Conservation (phyloP, 2,113 vertebrate species). For the Cottus gobio region DNA sequence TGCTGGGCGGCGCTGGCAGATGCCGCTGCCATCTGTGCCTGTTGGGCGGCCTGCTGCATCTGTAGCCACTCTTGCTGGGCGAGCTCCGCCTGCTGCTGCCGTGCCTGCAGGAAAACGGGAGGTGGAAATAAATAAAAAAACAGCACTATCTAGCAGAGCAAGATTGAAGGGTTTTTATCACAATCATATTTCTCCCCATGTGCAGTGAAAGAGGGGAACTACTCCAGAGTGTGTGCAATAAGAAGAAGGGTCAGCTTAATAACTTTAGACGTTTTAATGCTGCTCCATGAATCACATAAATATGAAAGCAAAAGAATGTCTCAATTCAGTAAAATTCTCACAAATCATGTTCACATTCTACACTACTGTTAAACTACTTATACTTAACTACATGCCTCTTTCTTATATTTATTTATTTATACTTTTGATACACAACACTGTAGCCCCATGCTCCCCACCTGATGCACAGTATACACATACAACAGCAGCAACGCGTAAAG, state of each 20-base stretch:
- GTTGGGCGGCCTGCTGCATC: slow-evolving; percentile 98
- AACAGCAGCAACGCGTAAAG: neutral
- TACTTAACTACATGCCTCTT: no score
- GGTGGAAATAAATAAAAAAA: neutral
- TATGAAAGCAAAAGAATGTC: neutral
- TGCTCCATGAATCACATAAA: neutral
- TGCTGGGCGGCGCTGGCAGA: slow-evolving; percentile 94
- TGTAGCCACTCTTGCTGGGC: slow-evolving; percentile 99
- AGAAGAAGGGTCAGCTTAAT: neutral
- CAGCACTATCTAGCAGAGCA: no score
- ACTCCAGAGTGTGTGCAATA: neutral
- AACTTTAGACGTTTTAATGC: neutral
- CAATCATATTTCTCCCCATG: neutral
- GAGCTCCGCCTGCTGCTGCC: slow-evolving; percentile 98
- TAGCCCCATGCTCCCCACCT: no score
- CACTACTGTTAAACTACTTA: no score
- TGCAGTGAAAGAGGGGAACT: neutral
- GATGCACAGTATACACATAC: neutral
- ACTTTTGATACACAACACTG: neutral
- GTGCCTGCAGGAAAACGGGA: slow-evolving; percentile 83
- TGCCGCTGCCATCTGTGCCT: slow-evolving; percentile 95
- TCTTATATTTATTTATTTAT: no score
- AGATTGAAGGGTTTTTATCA: neutral
- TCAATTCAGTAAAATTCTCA: neutral
- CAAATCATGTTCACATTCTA: neutral